Evolutionary conservation across 2,888 invertebrate genomes (phyloP).

Genomic region (Hofmannophila pseudospretella): DNA sequence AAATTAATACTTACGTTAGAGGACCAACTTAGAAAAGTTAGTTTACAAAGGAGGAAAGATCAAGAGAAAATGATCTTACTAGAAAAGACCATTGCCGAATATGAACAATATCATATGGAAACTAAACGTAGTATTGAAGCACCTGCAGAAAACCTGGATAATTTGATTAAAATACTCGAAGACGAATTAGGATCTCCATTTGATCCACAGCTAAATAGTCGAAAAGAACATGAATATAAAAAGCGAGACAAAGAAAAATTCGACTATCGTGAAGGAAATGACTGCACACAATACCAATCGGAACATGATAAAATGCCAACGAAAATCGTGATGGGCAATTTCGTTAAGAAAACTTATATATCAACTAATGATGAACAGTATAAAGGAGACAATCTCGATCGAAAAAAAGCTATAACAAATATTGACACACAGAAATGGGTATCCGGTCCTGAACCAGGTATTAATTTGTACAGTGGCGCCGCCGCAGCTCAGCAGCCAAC

Average conservation of each 20-base stretch:
- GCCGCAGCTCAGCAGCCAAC: constrained; percentile 9
- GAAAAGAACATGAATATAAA: constrained; percentile 10
- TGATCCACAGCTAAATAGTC: constrained; percentile 19
- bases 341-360: constrained; percentile 35
- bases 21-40: constrained; percentile 44
- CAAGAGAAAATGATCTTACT: constrained; percentile 42
- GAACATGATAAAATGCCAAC: constrained; percentile 33
- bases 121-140: constrained; percentile 29
- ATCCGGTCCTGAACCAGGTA: constrained; percentile 19
- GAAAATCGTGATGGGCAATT: constrained; percentile 40
- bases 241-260: constrained; percentile 23
- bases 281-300: constrained; percentile 13
- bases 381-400: constrained; percentile 36
- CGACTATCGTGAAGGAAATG: constrained; percentile 21
- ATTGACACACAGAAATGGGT: constrained; percentile 37
- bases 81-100: constrained; percentile 42
- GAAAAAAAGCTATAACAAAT: constrained; percentile 41
- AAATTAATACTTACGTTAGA: constrained; percentile 60
- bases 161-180: constrained; percentile 60
- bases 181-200: constrained; percentile 49
- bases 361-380: constrained; percentile 29
- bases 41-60: constrained; percentile 41
- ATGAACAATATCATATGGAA: constrained; percentile 32
- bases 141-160: constrained; percentile 51
- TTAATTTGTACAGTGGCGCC: constrained; percentile 13